These are phyloP conservation scores for Lepas anatifera DNA, from an alignment of 2,888 invertebrate species.

Conservation along the genomic window DNA sequence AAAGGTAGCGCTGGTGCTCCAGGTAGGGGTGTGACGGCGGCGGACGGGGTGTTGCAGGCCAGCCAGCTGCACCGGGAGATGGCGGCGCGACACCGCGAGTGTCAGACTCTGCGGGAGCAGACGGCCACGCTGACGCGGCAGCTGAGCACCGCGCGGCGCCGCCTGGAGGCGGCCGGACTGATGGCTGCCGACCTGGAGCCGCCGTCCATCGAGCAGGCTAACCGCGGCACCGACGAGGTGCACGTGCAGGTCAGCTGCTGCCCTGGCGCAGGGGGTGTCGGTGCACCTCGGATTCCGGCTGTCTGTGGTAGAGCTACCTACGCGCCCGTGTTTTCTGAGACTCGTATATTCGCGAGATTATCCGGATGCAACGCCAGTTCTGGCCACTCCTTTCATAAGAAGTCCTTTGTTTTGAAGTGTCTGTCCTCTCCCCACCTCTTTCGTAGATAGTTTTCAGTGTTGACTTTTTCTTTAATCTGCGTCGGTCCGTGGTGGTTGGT, in stretches of 20 bases:
- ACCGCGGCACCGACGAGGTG: neutral
- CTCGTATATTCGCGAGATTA: no score
- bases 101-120: neutral
- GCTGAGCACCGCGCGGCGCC: neutral
- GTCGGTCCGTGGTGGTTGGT: no score
- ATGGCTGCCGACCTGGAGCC: neutral
- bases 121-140: neutral
- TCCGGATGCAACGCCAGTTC: no score
- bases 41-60: no score
- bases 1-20: no score
- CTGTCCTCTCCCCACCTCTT: no score
- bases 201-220: neutral
- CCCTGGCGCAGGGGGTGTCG: no score
- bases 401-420: no score
- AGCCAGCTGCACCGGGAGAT: neutral
- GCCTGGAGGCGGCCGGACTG: neutral
- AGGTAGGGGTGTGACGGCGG: no score
- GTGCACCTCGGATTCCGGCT: neutral
- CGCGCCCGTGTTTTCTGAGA: neutral
- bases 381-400: no score
- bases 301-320: neutral
- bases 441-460: no score
- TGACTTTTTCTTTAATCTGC: no score
- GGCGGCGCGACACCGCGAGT: neutral
- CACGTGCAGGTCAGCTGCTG: slow-evolving; percentile 1